Evolutionary conservation across 1,140 invertebrate species (phyloP).

Genomic region (Zaprionus nigranus): DNA sequence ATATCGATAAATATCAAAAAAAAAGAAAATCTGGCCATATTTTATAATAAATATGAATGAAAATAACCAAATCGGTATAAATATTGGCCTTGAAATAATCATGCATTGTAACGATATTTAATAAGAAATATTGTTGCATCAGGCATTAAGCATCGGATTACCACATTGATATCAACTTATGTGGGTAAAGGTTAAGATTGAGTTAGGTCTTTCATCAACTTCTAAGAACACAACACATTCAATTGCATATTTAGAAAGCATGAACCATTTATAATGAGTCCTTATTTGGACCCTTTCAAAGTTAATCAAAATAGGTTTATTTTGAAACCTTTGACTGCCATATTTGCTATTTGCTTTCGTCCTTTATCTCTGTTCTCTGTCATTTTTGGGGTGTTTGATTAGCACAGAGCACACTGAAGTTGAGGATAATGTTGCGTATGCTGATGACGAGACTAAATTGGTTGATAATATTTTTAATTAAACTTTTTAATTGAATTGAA

Average conservation of each 20-base stretch:
- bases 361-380: background rate
- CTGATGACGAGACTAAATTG: slow-evolving; percentile 25
- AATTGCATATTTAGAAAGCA: background rate
- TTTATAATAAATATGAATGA: too few relatives aligned
- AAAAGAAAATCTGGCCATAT: too few relatives aligned
- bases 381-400: slow-evolving; percentile 13
- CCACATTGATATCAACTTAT: too few relatives aligned
- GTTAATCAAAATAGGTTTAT: background rate
- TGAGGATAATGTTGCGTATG: slow-evolving; percentile 9
- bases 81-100: too few relatives aligned
- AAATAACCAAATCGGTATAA: too few relatives aligned
- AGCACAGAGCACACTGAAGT: slow-evolving; percentile 24
- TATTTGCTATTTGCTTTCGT: background rate
- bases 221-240: background rate
- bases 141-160: too few relatives aligned
- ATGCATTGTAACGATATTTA: too few relatives aligned
- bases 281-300: background rate
- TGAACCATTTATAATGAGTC: background rate
- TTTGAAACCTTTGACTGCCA: background rate
- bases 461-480: slow-evolving; percentile 68
- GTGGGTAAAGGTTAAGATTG: too few relatives aligned
- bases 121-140: too few relatives aligned
- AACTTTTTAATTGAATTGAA: slow-evolving; percentile 70
- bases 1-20: too few relatives aligned
- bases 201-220: background rate